A percentile compares a stretch with the other conserved stretches of the same genome.
These are phyloP conservation scores for Cryptoblepharus egeriae DNA, from an alignment of 2,797 vertebrate species.

Conservation along the genomic window DNA sequence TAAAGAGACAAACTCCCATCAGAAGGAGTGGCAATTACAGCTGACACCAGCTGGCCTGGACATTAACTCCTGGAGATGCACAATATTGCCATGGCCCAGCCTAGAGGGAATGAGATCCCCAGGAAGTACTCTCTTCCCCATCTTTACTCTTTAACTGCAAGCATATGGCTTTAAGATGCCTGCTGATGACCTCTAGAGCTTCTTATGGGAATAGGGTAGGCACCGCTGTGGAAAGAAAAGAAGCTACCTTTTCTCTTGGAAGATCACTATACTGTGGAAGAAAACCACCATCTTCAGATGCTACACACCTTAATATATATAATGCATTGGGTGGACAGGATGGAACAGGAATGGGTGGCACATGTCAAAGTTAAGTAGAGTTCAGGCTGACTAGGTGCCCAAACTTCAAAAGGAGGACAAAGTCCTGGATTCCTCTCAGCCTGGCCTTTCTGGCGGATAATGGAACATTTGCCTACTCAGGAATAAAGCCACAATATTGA, in stretches of 20 bases:
- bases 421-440: no score
- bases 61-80: constrained; percentile 10
- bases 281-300: background rate
- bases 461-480: no score
- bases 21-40: constrained; percentile 11
- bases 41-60: constrained; percentile 11
- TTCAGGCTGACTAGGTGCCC: no score
- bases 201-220: background rate
- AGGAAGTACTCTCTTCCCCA: background rate
- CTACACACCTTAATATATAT: background rate
- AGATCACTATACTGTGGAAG: background rate
- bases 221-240: no score
- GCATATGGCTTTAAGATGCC: background rate
- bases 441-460: no score
- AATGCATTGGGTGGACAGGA: no score
- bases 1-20: constrained; percentile 35
- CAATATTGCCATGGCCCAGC: background rate
- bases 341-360: no score
- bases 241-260: background rate
- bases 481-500: no score
- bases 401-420: no score
- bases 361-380: no score
- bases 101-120: background rate
- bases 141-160: background rate
- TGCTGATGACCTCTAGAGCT: background rate